These are phyloP conservation scores for Chymomyza amoena DNA, from an alignment of 2,888 invertebrate species.

Conservation along the genomic window DNA sequence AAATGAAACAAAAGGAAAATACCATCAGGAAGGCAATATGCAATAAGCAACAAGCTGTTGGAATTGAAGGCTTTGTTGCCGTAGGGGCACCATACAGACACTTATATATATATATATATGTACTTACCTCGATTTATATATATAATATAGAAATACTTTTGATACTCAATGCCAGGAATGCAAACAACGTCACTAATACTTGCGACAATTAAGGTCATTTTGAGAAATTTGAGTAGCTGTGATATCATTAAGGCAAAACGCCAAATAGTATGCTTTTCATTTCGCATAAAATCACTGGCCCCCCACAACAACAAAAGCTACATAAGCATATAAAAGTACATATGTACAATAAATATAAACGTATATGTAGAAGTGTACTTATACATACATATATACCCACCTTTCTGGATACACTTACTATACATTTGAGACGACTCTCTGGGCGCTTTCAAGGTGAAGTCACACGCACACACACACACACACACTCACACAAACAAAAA, in stretches of 20 bases:
- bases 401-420: background rate
- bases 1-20: background rate
- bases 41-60: constrained; percentile 15
- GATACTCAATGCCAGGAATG: background rate
- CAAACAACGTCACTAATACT: background rate
- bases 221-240: constrained; percentile 10
- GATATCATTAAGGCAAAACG: background rate
- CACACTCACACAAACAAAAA: constrained; percentile 20
- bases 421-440: background rate
- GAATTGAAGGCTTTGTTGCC: background rate
- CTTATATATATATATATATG: background rate
- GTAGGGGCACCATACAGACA: background rate
- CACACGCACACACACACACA: constrained; percentile 18
- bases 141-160: background rate
- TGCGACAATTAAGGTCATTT: constrained; percentile 14
- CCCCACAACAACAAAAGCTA: background rate
- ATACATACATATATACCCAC: constrained; percentile 15
- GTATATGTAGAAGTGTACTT: constrained; percentile 16
- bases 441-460: constrained; percentile 61
- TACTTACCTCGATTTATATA: background rate
- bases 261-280: constrained; percentile 14
- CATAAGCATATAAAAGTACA: background rate
- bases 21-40: constrained; percentile 1
- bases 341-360: constrained; percentile 5
- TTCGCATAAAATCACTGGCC: constrained; percentile 8